These are phyloP conservation scores for Archips crataeganus DNA, from an alignment of 2,888 invertebrate species.

Conservation along the genomic window DNA sequence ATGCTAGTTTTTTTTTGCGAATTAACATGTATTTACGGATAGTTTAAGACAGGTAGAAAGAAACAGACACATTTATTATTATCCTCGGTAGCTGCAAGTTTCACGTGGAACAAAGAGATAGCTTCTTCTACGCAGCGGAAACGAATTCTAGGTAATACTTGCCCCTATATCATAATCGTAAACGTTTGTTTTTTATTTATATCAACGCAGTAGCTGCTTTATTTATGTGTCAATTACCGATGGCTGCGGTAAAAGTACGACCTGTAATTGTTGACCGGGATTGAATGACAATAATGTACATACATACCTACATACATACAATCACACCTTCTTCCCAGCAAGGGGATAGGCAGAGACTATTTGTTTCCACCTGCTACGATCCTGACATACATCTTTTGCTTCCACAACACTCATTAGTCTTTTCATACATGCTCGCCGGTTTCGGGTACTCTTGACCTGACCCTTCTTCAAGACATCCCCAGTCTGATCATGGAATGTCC, in stretches of 20 bases:
- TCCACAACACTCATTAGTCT: too few relatives aligned
- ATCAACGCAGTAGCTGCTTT: not conserved
- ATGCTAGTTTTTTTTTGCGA: not conserved
- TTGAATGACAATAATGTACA: too few relatives aligned
- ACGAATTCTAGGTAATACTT: not conserved
- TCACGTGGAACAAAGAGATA: not conserved
- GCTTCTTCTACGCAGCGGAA: not conserved
- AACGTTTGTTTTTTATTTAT: not conserved
- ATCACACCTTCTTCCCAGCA: too few relatives aligned
- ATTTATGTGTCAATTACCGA: not conserved
- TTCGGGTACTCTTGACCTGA: too few relatives aligned
- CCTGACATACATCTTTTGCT: too few relatives aligned
- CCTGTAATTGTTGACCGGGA: too few relatives aligned
- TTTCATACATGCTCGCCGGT: too few relatives aligned
- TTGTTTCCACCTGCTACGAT: too few relatives aligned
- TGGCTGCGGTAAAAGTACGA: not conserved
- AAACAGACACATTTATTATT: not conserved
- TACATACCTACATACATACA: too few relatives aligned
- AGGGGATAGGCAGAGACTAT: too few relatives aligned
- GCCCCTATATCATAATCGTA: not conserved
- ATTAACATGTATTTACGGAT: not conserved
- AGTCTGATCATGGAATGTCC: too few relatives aligned
- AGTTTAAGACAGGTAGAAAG: not conserved
- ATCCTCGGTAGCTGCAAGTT: not conserved
- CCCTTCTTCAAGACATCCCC: too few relatives aligned